Percentiles rank a stretch among this genome's conserved stretches.
Conservation (phyloP, 1,140 invertebrate genomes). For the Halictus rubicundus region DNA sequence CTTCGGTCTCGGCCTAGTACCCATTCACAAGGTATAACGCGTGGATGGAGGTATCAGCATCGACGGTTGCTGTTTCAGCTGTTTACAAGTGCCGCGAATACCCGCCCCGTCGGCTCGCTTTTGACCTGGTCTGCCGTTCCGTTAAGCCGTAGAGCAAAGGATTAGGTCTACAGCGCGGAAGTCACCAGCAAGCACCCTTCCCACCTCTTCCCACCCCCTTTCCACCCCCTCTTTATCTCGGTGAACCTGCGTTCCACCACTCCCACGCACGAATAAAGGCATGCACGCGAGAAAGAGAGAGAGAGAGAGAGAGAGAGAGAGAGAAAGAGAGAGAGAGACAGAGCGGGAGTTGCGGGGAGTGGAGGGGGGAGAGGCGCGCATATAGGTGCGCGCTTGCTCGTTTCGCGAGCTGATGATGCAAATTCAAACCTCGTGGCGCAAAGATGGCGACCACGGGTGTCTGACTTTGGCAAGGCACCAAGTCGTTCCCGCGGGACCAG, state of each 20-base stretch:
- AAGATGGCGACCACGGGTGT: conserved; percentile 15
- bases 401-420: conserved; percentile 40
- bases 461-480: conserved; percentile 28
- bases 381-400: no score
- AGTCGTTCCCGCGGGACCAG: conserved; percentile 40
- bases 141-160: conserved; percentile 52
- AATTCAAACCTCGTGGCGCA: conserved; percentile 29
- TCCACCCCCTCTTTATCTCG: background rate
- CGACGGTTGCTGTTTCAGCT: conserved; percentile 65
- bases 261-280: conserved; percentile 10
- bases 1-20: conserved; percentile 28
- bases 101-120: conserved; percentile 28
- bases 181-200: background rate
- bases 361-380: no score
- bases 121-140: conserved; percentile 46
- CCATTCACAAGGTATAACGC: conserved; percentile 59
- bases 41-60: conserved; percentile 47
- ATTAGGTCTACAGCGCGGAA: conserved; percentile 55
- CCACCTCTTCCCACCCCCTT: background rate
- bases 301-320: no score
- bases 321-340: no score
- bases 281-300: background rate
- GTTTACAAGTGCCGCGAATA: conserved; percentile 60
- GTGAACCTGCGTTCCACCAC: background rate
- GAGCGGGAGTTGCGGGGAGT: no score